phyloP scores from a whole-genome alignment of 2,888 invertebrate genomes.

The Scaptomyza caliginosa region DNA sequence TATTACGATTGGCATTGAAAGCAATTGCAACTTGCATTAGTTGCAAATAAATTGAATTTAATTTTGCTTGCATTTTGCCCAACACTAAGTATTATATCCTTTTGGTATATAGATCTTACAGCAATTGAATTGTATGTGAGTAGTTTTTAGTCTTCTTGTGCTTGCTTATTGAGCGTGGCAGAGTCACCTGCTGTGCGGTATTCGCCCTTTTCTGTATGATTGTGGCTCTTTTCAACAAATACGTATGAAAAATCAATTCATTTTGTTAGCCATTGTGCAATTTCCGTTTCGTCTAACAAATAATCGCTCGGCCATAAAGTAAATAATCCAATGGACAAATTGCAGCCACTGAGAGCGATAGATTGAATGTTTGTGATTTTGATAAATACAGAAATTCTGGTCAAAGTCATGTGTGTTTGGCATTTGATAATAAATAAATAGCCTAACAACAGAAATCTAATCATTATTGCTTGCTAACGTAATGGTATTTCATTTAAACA shows the following conservation, averaged over 20 bases:
- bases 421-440: conserved; percentile 20
- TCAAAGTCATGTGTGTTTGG: conserved; percentile 22
- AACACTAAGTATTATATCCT: conserved; percentile 15
- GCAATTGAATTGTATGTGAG: conserved; percentile 18
- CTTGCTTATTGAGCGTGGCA: conserved; percentile 6
- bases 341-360: conserved; percentile 32
- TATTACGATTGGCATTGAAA: conserved; percentile 15
- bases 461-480: neutral
- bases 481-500: neutral
- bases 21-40: conserved; percentile 22
- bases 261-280: conserved; percentile 71
- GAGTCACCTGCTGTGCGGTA: conserved; percentile 10
- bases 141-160: neutral
- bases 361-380: conserved; percentile 58
- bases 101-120: neutral
- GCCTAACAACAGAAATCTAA: conserved; percentile 6
- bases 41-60: conserved; percentile 66
- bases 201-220: neutral
- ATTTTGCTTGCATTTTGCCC: conserved; percentile 13
- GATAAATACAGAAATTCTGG: conserved; percentile 49
- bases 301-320: conserved; percentile 35
- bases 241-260: conserved; percentile 74
- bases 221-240: conserved; percentile 27
- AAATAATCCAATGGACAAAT: conserved; percentile 68
- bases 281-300: conserved; percentile 58